Evolutionary conservation across 2,888 invertebrate genomes (phyloP).

Genomic region (Conops quadrifasciatus): DNA sequence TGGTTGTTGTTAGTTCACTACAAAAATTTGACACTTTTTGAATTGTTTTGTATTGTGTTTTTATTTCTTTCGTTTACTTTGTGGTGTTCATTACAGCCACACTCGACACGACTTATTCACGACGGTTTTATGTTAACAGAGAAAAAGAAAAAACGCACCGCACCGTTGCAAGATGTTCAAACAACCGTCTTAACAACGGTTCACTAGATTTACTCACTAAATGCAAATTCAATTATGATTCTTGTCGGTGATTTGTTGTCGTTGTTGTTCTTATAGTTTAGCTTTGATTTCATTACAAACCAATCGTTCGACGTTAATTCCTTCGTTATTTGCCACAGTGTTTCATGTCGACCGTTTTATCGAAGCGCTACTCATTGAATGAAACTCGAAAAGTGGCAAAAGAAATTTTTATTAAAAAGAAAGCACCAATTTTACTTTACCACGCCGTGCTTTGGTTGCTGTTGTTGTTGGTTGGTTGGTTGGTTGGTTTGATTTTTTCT

Average conservation of each 20-base stretch:
- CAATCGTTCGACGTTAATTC: conserved; percentile 5
- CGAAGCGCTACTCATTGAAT: conserved; percentile 59
- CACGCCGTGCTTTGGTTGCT: conserved; percentile 37
- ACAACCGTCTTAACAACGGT: conserved; percentile 27
- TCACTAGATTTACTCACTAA: conserved; percentile 37
- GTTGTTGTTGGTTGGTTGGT: too few relatives aligned
- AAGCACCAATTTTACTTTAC: conserved; percentile 51
- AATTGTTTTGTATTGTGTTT: conserved; percentile 18
- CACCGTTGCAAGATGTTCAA: conserved; percentile 26
- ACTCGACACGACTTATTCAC: neutral
- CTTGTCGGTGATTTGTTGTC: conserved; percentile 14
- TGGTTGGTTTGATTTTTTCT: neutral
- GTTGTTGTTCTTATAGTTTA: conserved; percentile 12
- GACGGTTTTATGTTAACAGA: neutral
- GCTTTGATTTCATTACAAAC: conserved; percentile 26
- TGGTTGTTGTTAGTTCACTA: neutral
- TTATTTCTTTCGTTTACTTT: neutral
- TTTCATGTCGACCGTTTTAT: conserved; percentile 50
- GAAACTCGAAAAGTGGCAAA: conserved; percentile 56
- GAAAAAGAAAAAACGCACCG: conserved; percentile 5
- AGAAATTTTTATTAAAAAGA: conserved; percentile 61
- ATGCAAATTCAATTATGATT: conserved; percentile 33
- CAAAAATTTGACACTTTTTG: conserved; percentile 26
- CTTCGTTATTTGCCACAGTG: neutral
- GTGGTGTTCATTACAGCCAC: neutral